A percentile compares a stretch with the other conserved stretches of the same genome.
Conservation (phyloP, 2,888 invertebrate genomes). For the Parnassius mnemosyne region DNA sequence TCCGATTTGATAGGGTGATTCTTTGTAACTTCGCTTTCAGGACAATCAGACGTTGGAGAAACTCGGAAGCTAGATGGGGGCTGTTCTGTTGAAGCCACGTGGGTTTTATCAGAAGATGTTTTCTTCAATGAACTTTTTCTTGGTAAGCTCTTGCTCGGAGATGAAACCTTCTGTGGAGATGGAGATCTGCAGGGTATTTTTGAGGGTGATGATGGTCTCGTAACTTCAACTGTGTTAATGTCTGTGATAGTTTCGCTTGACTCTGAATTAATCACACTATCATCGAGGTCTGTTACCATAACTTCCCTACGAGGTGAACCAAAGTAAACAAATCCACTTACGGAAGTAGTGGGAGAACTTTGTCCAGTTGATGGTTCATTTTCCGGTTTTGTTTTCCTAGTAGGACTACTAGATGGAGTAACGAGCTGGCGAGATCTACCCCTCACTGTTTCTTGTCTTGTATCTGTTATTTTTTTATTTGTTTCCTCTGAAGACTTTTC, state of each 20-base stretch:
- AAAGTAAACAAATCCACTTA: slow-evolving; percentile 77
- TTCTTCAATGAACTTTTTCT: slow-evolving; percentile 75
- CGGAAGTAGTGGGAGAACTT: slow-evolving; percentile 78
- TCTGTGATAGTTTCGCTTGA: slow-evolving; percentile 38
- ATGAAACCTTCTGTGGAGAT: slow-evolving; percentile 56
- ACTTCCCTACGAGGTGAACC: slow-evolving; percentile 52
- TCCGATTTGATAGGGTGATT: slow-evolving; percentile 45
- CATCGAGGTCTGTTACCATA: slow-evolving; percentile 63
- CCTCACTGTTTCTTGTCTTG: slow-evolving; percentile 32
- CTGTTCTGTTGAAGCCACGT: slow-evolving; percentile 59
- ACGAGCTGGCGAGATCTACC: slow-evolving; percentile 60
- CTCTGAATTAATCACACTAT: slow-evolving; percentile 44
- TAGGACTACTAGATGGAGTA: slow-evolving; percentile 77
- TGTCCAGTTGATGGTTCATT: slow-evolving; percentile 66
- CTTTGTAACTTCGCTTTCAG: slow-evolving; percentile 51
- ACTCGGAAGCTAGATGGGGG: slow-evolving; percentile 65
- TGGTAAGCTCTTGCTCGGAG: slow-evolving; percentile 56
- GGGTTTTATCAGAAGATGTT: slow-evolving; percentile 47
- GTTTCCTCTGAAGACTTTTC: slow-evolving; percentile 56
- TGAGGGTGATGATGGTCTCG: slow-evolving; percentile 56
- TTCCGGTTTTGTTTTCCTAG: slow-evolving; percentile 62
- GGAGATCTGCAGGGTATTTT: slow-evolving; percentile 69
- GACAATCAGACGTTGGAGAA: slow-evolving; percentile 55
- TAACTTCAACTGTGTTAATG: slow-evolving; percentile 42
- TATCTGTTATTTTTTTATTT: slow-evolving; percentile 42